A percentile compares a stretch with the other conserved stretches of the same genome.
phyloP scores from a whole-genome alignment of 1,140 invertebrate species.

The Atta colombica region DNA sequence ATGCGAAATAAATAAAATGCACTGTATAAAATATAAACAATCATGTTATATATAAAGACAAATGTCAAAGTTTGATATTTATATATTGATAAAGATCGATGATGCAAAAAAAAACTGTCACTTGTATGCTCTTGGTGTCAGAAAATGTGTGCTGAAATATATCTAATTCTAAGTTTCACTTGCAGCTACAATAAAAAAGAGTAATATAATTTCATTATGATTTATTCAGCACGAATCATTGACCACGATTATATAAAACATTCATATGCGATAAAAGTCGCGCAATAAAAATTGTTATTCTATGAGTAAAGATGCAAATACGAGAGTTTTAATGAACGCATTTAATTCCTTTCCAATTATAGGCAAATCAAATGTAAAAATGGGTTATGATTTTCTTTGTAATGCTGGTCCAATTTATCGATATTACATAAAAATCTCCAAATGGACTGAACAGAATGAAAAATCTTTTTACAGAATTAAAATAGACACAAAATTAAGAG shows the following conservation, averaged over 20 bases:
- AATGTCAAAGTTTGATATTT: too few species aligned
- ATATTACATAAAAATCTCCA: too few species aligned
- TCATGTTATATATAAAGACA: not conserved
- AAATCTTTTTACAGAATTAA: too few species aligned
- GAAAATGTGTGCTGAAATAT: too few species aligned
- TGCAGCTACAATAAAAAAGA: not conserved
- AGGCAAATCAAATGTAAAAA: slow-evolving; percentile 10
- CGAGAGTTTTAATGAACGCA: not conserved
- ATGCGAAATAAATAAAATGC: not conserved
- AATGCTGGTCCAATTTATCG: too few species aligned
- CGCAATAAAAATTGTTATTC: slow-evolving; percentile 40
- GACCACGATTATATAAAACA: slow-evolving; percentile 21
- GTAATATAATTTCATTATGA: slow-evolving; percentile 16
- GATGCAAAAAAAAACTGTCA: too few species aligned
- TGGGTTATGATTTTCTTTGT: not conserved
- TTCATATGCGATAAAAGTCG: slow-evolving; percentile 21
- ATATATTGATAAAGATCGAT: not conserved
- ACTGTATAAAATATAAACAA: not conserved
- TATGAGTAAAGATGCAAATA: slow-evolving; percentile 6
- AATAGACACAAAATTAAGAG: too few species aligned
- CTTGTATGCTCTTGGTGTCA: too few species aligned
- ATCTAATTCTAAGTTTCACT: not conserved
- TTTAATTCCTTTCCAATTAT: slow-evolving; percentile 25
- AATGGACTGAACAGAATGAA: too few species aligned
- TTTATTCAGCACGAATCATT: not conserved